Base-by-base conservation (phyloP, 2,113 vertebrate species). In the Astatoreochromis straeleni region DNA sequence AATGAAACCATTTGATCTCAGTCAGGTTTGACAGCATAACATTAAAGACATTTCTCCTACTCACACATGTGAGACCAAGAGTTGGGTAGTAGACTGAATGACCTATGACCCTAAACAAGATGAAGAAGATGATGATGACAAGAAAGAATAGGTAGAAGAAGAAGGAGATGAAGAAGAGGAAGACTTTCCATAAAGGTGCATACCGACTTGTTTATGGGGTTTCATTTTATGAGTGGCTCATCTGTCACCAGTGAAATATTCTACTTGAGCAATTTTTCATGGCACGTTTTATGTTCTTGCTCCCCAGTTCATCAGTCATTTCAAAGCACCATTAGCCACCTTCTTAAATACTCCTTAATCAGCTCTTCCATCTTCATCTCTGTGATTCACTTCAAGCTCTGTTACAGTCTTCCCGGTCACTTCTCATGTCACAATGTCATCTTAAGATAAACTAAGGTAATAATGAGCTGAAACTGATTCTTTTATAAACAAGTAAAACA, bases 291-390 rank as follows among this genome's bases (percentile, higher is more conserved):
- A 68, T 5, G 6, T 87, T 78, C 75, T 10, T 42, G 54, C 29
- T 16, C 29, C 45, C 17, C 60, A 58, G 13, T 83, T 84, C 57
- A 84, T 78, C 51, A 60, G 38, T 83, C 65, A 83, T 13, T 4
- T 81, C n/a, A 86, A 88, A 47, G 78, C 73, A 42, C 57, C 85
- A 84, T 78, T 87, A 87, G 80, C 31, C 53, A 58, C 26, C 29
- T 33, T 75, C 24, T 35, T 49, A 70, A 81, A 80, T 63, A 35
- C 17, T 89, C 21, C n/a, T 68, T 86, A 26, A 73, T 54, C n/a
- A 81, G 21, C 9, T 38, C 80, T 85, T 91, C 40, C 54, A 80
- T 89, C 83, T 87, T 88, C 55, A 75, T 83, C 65, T 87, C n/a
- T 33, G 14, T 42, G 45, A 88, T 89, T 89, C 87, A 63, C 79